Percentiles rank a stretch among this genome's conserved stretches.
These are phyloP conservation scores for Pimephales promelas DNA, from an alignment of 2,113 vertebrate species.

Conservation along the genomic window DNA sequence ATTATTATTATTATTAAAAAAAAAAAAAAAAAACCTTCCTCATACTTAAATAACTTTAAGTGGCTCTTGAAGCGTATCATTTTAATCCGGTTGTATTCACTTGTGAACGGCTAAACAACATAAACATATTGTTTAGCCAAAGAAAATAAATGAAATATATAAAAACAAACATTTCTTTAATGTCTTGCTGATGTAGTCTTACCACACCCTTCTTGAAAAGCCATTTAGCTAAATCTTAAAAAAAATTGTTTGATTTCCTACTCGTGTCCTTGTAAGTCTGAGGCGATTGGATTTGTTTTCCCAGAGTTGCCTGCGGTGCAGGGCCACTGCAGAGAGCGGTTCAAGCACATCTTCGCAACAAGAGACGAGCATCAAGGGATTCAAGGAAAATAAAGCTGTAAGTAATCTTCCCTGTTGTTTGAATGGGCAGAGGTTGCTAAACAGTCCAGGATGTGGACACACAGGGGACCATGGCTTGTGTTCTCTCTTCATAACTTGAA, in stretches of 20 bases:
- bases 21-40: neutral
- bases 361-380: slow-evolving; percentile 23
- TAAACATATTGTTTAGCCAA: neutral
- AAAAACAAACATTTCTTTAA: slow-evolving; percentile 25
- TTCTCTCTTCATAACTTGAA: slow-evolving; percentile 43
- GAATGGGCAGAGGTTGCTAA: slow-evolving; percentile 53
- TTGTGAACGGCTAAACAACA: neutral
- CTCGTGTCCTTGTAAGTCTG: slow-evolving; percentile 22
- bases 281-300: slow-evolving; percentile 37
- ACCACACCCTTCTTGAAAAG: slow-evolving; percentile 1
- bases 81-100: neutral
- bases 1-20: neutral
- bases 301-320: slow-evolving; percentile 43
- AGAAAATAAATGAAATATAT: neutral
- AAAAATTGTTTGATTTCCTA: slow-evolving; percentile 10
- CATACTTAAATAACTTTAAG: neutral
- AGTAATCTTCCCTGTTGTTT: slow-evolving; percentile 53
- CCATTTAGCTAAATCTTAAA: neutral
- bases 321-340: slow-evolving; percentile 6
- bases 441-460: slow-evolving; percentile 54
- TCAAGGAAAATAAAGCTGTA: slow-evolving; percentile 53
- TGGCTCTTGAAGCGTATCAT: neutral
- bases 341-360: slow-evolving; percentile 37
- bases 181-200: neutral
- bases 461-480: slow-evolving; percentile 27